Percentiles rank a stretch among this genome's conserved stretches.
Evolutionary conservation across 2,113 vertebrate species (phyloP).

Genomic region (Pterophyllum scalare): DNA sequence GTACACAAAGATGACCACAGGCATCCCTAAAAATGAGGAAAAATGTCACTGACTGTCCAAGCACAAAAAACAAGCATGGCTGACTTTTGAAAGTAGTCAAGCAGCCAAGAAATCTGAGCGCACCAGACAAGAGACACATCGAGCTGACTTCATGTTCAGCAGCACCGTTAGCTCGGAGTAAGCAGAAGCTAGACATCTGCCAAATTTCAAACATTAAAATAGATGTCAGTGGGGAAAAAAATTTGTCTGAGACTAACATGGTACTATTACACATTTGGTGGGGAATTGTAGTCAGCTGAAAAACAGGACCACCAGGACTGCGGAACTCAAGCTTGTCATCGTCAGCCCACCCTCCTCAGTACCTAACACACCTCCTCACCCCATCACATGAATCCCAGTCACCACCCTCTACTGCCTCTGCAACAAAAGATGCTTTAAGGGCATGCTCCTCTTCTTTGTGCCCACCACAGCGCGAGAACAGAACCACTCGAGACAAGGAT

Average conservation of each 20-base stretch:
- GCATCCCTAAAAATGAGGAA: too few species aligned
- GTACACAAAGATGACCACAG: too few species aligned
- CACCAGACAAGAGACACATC: background rate
- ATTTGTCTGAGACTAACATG: conserved; percentile 17
- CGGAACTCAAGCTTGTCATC: conserved; percentile 64
- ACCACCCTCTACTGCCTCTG: conserved; percentile 65
- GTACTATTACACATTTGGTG: background rate
- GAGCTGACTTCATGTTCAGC: background rate
- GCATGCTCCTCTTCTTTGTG: conserved; percentile 72
- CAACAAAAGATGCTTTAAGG: conserved; percentile 80
- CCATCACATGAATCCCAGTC: conserved; percentile 71
- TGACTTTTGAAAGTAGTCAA: background rate
- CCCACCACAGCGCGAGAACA: conserved; percentile 42
- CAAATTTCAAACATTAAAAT: background rate
- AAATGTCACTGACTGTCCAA: background rate
- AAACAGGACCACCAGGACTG: conserved; percentile 70
- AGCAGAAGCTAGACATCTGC: background rate
- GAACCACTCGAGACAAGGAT: conserved; percentile 46
- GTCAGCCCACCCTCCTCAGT: conserved; percentile 58
- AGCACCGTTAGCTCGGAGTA: background rate
- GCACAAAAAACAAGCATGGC: background rate
- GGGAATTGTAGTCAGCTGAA: conserved; percentile 25
- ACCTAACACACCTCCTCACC: conserved; percentile 66
- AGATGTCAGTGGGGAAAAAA: background rate
- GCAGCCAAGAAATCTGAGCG: background rate